phyloP scores from a whole-genome alignment of 2,797 vertebrate genomes.

The Miichthys miiuy region DNA sequence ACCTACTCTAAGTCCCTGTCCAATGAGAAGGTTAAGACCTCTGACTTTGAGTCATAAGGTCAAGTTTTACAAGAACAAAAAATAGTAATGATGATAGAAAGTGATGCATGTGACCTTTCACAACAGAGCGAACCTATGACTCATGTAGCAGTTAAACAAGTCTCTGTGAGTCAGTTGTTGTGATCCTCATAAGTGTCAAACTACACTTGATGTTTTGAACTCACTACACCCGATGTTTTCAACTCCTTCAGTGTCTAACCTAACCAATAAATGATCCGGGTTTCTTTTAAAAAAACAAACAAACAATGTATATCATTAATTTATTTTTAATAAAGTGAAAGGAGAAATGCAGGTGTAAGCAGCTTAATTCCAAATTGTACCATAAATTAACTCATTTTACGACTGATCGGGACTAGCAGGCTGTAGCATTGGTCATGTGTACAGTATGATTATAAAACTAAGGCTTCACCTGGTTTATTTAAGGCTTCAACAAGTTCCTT shows the following conservation, averaged over 20 bases:
- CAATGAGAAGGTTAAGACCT: constrained; percentile 54
- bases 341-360: not conserved
- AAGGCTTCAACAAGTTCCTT: constrained; percentile 35
- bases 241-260: too few relatives aligned
- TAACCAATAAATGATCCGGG: too few relatives aligned
- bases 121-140: constrained; percentile 29
- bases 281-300: not conserved
- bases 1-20: constrained; percentile 40
- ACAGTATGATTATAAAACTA: not conserved
- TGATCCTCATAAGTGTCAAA: constrained; percentile 25
- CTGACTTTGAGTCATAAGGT: constrained; percentile 53
- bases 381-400: not conserved
- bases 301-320: not conserved
- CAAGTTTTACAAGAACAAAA: constrained; percentile 73
- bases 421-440: not conserved
- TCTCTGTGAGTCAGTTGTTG: constrained; percentile 41
- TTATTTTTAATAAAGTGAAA: not conserved
- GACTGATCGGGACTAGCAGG: not conserved
- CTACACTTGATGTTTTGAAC: not conserved
- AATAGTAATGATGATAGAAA: constrained; percentile 54
- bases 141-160: constrained; percentile 30
- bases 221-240: too few relatives aligned
- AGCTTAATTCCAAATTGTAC: too few relatives aligned
- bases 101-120: constrained; percentile 48
- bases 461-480: constrained; percentile 26